Evolutionary conservation across 23 tunicate genomes (phyloP).

Genomic region (Trididemnum nubilum): DNA sequence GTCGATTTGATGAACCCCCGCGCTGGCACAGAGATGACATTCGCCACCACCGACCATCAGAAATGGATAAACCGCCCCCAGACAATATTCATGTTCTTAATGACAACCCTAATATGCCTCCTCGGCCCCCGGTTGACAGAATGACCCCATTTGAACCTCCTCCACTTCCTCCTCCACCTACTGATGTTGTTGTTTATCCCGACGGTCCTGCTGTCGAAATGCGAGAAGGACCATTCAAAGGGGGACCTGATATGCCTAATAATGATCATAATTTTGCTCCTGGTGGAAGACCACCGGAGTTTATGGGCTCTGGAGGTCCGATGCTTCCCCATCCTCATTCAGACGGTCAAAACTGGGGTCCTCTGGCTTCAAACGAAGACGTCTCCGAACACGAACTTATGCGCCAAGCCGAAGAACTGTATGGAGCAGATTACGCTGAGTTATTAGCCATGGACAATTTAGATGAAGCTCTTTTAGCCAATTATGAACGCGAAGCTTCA

Average conservation of each 20-base stretch:
- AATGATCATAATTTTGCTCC: neutral
- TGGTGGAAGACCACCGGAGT: neutral
- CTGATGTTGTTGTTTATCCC: slow-evolving; percentile 1
- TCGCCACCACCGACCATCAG: neutral
- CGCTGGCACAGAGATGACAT: slow-evolving; percentile 33
- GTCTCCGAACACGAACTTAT: neutral
- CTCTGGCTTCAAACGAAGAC: neutral
- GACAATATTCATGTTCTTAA: neutral
- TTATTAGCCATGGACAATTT: slow-evolving; percentile 18
- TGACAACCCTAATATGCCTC: neutral
- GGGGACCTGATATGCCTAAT: neutral
- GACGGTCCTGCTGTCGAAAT: neutral
- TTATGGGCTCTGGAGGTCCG: neutral
- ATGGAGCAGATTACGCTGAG: slow-evolving; percentile 31
- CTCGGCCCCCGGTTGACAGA: slow-evolving; percentile 30
- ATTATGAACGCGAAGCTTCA: slow-evolving; percentile 9
- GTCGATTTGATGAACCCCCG: slow-evolving; percentile 43
- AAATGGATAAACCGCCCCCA: neutral
- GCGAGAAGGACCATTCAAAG: neutral
- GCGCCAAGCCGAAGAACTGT: slow-evolving; percentile 14
- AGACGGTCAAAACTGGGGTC: neutral
- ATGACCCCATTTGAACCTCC: slow-evolving; percentile 40
- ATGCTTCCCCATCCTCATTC: neutral
- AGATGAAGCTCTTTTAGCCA: slow-evolving; percentile 23
- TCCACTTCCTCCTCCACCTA: slow-evolving; percentile 34